Evolutionary conservation across 2,797 vertebrate genomes (phyloP).

Genomic region (Denticeps clupeoides): DNA sequence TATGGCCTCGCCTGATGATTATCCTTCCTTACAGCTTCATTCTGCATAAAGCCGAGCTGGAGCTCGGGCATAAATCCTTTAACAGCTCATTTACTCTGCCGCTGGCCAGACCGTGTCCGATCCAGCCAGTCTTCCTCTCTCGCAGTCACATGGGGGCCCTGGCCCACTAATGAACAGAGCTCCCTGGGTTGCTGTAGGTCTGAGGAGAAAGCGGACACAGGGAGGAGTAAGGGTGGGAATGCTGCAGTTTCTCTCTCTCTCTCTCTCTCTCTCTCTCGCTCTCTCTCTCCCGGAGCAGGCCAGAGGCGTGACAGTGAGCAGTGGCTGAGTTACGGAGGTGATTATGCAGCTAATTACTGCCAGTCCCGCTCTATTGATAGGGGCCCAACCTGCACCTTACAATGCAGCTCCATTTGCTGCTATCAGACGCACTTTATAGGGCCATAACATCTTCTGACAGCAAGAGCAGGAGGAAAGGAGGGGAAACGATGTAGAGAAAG

Average conservation of each 20-base stretch:
- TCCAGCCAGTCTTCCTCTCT: too few relatives aligned
- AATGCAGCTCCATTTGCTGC: slow-evolving; percentile 43
- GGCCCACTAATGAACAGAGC: too few relatives aligned
- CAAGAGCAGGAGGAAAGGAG: slow-evolving; percentile 43
- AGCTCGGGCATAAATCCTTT: slow-evolving; percentile 49
- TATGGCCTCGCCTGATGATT: slow-evolving; percentile 23
- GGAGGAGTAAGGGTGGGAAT: slow-evolving; percentile 6
- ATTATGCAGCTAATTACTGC: slow-evolving; percentile 74
- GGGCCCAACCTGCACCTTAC: slow-evolving; percentile 61
- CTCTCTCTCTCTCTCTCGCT: slow-evolving; percentile 16
- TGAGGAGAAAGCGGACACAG: not conserved
- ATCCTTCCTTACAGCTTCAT: slow-evolving; percentile 21
- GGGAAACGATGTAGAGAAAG: slow-evolving; percentile 14
- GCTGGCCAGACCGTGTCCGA: too few relatives aligned
- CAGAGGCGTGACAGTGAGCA: slow-evolving; percentile 52
- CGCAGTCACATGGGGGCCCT: too few relatives aligned
- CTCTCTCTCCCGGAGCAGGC: slow-evolving; percentile 24
- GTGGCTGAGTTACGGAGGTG: slow-evolving; percentile 63
- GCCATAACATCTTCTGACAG: slow-evolving; percentile 55
- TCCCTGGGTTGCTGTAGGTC: not conserved
- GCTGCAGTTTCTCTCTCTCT: slow-evolving; percentile 15
- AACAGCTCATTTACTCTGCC: slow-evolving; percentile 50
- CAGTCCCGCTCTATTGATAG: slow-evolving; percentile 65
- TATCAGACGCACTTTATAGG: slow-evolving; percentile 51
- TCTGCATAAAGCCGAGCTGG: slow-evolving; percentile 26